Base-by-base conservation (phyloP, 1,140 invertebrate species). In the Ceratina japonica region DNA sequence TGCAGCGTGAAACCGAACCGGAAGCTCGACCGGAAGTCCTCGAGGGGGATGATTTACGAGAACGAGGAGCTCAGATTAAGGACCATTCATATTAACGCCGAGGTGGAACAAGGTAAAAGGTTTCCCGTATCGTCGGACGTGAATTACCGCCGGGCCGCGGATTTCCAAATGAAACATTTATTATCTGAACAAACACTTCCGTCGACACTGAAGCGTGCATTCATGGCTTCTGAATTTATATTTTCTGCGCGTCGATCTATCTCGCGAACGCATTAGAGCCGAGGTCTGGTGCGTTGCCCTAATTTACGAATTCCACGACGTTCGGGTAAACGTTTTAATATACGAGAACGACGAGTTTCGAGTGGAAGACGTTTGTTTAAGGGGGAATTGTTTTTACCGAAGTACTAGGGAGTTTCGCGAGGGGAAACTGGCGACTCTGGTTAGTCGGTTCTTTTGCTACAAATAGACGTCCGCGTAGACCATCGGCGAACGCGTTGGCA, bases 71-170 rank as follows among this genome's bases (percentile, higher is more conserved):
- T 98, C n/a, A 93, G 97, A 85, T 92, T 98, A 87, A 95, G 97
- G 80, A 98, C 97, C 27, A 97, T 98, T 88, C 96, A 97, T 87
- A 98, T 98, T 87, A 97, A 97, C 92, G 97, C 97, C n/a, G 97
- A 98, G 93, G 96, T 98, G 37, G 97, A 98, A 92, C 94, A 96
- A 95, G 96, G 96, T 97, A 92, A 93, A 61, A 31, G 18, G 31
- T 56, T 56, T 58, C 18, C 10, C 16, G n/a, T 52, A 52, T 68
- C 44, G 52, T 27, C 22, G 65, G 49, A 52, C 37, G 2, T 7
- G 37, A 44, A 44, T 10, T 44, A 2, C 37, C 37, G 10, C 37
- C 10, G 37, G 37, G 10, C 37, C 10, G 37, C 37, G 37, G 5
- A 44, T 44, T 44, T 44, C 3, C 37, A 44, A 44, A 44, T 44